phyloP scores from a whole-genome alignment of 2,113 vertebrate species.

The Nycticorax nycticorax region DNA sequence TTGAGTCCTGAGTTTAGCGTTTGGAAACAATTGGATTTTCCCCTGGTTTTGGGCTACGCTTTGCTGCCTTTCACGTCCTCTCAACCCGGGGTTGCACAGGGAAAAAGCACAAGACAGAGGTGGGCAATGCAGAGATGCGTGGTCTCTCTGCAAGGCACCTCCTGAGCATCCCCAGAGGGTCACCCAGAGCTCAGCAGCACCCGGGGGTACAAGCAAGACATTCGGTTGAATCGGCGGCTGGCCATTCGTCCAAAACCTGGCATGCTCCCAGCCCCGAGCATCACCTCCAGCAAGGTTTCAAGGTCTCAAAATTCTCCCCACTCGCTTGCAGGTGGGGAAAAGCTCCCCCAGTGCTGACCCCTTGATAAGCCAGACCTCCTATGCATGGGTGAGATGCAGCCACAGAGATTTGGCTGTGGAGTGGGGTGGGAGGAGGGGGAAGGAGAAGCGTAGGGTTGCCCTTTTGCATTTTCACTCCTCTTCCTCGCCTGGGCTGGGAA shows the following conservation, averaged over 20 bases:
- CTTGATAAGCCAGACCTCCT: neutral
- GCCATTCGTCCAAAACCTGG: neutral
- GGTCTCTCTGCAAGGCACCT: neutral
- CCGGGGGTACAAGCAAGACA: too few relatives aligned
- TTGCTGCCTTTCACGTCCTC: neutral
- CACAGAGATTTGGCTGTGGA: neutral
- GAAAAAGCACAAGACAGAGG: neutral
- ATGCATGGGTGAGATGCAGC: fast-evolving
- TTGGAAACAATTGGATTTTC: neutral
- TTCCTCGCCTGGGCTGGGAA: fast-evolving
- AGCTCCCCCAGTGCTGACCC: neutral
- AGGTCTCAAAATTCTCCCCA: neutral
- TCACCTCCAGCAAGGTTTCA: neutral
- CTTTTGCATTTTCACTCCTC: neutral
- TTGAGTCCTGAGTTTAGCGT: slow-evolving; percentile 8
- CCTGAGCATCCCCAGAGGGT: neutral
- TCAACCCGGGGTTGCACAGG: neutral
- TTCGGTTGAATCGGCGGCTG: neutral
- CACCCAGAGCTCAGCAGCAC: neutral
- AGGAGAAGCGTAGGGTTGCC: neutral
- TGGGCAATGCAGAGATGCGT: neutral
- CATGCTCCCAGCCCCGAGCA: fast-evolving
- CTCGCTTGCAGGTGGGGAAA: neutral
- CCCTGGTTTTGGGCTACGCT: neutral
- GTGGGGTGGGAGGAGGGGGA: neutral